Evolutionary conservation across 2,113 vertebrate genomes (phyloP).

Genomic region (Grammomys surdaster): DNA sequence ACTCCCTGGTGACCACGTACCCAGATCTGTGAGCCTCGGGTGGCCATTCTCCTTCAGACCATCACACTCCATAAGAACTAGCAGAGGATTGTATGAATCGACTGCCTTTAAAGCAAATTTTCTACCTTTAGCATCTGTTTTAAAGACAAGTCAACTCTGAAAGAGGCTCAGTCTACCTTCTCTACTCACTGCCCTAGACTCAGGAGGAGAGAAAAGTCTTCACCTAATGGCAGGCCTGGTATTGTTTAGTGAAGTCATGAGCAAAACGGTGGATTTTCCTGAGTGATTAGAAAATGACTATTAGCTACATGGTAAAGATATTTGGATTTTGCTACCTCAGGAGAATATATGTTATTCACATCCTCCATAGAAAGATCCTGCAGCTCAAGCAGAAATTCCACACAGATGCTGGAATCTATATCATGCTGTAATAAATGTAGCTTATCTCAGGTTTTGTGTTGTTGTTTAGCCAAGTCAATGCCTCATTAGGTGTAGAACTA

Average conservation of each 20-base stretch:
- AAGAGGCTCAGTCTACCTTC: not conserved
- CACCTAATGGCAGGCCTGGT: not conserved
- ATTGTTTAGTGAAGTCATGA: not conserved
- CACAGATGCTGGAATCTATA: not conserved
- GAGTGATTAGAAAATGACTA: not conserved
- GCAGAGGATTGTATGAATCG: not conserved
- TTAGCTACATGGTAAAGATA: not conserved
- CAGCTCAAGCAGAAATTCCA: not conserved
- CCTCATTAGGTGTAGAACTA: not conserved
- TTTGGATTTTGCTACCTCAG: not conserved
- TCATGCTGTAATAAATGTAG: not conserved
- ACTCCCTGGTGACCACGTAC: not conserved
- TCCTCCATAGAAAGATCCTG: not conserved
- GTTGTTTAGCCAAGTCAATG: not conserved
- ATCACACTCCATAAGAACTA: not conserved
- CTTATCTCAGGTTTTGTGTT: not conserved
- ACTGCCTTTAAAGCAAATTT: not conserved
- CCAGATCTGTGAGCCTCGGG: not conserved
- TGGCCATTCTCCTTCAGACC: not conserved
- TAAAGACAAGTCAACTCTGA: constrained; percentile 1
- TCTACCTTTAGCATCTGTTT: not conserved
- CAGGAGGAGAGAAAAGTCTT: not conserved
- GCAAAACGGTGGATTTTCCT: not conserved
- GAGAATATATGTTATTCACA: not conserved
- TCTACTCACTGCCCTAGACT: not conserved